Conservation (phyloP, 1,140 invertebrate genomes). For the Ooceraea biroi region DNA sequence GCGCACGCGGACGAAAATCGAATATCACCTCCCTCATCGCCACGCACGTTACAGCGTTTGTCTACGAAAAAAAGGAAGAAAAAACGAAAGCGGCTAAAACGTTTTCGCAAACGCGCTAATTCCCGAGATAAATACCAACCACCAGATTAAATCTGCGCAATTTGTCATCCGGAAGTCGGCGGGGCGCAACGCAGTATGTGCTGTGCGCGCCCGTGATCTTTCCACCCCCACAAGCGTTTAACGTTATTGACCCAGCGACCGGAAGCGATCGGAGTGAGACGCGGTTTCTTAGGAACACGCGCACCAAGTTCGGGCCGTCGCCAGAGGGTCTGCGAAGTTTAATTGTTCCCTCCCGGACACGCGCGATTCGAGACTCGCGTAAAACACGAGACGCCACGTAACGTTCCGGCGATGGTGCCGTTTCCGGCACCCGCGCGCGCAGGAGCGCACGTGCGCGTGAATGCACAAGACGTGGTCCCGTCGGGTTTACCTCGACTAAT, state of each 20-base stretch:
- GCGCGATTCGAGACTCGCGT: slow-evolving; percentile 60
- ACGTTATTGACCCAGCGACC: slow-evolving; percentile 20
- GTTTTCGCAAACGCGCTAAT: slow-evolving; percentile 55
- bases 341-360: slow-evolving; percentile 63
- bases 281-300: slow-evolving; percentile 41
- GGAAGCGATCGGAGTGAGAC: slow-evolving; percentile 28
- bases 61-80: slow-evolving; percentile 13
- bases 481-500: slow-evolving; percentile 72
- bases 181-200: background rate
- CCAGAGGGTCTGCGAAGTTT: slow-evolving; percentile 66
- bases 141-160: slow-evolving; percentile 33
- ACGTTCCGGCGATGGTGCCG: slow-evolving; percentile 66
- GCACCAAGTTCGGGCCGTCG: slow-evolving; percentile 8
- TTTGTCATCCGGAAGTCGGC: slow-evolving; percentile 44
- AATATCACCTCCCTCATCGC: slow-evolving; percentile 14
- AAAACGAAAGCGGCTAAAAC: slow-evolving; percentile 21
- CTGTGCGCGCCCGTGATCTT: slow-evolving; percentile 18
- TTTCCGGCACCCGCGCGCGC: slow-evolving; percentile 36
- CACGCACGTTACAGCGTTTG: slow-evolving; percentile 41
- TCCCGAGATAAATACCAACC: slow-evolving; percentile 56
- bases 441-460: background rate
- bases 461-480: background rate
- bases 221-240: background rate
- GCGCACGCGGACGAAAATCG: slow-evolving; percentile 13
- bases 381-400: slow-evolving; percentile 55